Base-by-base conservation (phyloP, 2,113 vertebrate species). In the Haemorhous mexicanus region DNA sequence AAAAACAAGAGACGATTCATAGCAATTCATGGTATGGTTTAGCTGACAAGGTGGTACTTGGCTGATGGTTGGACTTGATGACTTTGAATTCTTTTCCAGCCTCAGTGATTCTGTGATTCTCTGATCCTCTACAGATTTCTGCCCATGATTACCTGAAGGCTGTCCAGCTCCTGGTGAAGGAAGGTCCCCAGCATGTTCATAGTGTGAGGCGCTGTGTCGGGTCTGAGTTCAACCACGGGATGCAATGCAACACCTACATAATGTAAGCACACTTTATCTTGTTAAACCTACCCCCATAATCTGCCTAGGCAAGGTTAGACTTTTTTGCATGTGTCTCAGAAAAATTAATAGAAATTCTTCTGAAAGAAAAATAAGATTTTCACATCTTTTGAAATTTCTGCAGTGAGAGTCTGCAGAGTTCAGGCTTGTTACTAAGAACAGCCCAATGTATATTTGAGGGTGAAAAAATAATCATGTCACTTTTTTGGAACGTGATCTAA, bases 141-240 rank as follows among this genome's bases (percentile, higher is more conserved):
- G 98, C 97, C 94, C 97, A 90, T 12, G 97, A 98, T 89, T 97
- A 98, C 66, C 91, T 98, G 26, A 50, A 97, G 1, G 81, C 80
- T 0, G 97, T 98, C 27, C 96, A 95, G 67, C 68, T 98, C 87
- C 96, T 98, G 67, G 96, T 97, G 15, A 94, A 97, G 92, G 97
- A 98, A 13, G 97, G 97, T 50, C 97, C 97, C 10, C 90, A 96
- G 3, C 87, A 93, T 92, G 22, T 96, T 98, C 43, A 97, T 90
- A 59, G 94, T 95, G 66, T 47, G 55, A 98, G 97, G 96, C 98
- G 44, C 9, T 47, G 7, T 35, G 11, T 50, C 37, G 77, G 32
- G 43, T 16, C 43, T 13, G n/a, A 52, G 46, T 20, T 78, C 20
- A 78, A 10, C 43, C 15, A 9, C 22, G 32, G 23, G 35, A 28